phyloP scores from a whole-genome alignment of 1,140 invertebrate species.

The Dreissena polymorpha region DNA sequence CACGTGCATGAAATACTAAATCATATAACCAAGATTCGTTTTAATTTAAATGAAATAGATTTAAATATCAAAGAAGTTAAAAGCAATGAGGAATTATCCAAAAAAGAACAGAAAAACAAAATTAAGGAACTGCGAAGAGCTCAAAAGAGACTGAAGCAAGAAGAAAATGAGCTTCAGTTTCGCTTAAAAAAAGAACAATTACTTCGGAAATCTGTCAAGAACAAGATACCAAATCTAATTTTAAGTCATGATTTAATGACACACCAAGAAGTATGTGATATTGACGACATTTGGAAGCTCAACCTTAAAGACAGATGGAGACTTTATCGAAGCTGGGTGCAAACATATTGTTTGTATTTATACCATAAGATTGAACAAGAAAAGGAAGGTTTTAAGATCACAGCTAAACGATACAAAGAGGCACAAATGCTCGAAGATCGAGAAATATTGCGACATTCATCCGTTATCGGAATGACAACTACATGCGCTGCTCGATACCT shows the following conservation, averaged over 20 bases:
- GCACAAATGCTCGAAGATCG: conserved; percentile 61
- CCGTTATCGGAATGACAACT: conserved; percentile 76
- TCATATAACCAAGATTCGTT: no score
- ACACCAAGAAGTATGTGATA: conserved; percentile 35
- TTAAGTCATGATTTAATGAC: conserved; percentile 41
- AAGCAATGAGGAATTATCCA: no score
- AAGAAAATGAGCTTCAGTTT: no score
- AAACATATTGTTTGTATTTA: conserved; percentile 70
- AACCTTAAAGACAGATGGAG: conserved; percentile 67
- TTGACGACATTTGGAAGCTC: conserved; percentile 70
- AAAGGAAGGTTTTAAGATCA: conserved; percentile 49
- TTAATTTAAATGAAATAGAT: no score
- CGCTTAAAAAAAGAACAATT: no score
- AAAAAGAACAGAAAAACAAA: no score
- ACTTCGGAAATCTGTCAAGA: no score
- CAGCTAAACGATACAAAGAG: conserved; percentile 55
- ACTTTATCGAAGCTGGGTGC: conserved; percentile 74
- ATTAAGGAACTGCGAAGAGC: no score
- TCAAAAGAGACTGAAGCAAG: no score
- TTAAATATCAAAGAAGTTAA: no score
- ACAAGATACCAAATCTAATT: no score
- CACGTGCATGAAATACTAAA: no score
- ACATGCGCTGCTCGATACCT: conserved; percentile 73
- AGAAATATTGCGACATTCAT: conserved; percentile 67
- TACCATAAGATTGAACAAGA: conserved; percentile 35